These are phyloP conservation scores for Philereme transversata DNA, from an alignment of 2,888 invertebrate species.

Conservation along the genomic window DNA sequence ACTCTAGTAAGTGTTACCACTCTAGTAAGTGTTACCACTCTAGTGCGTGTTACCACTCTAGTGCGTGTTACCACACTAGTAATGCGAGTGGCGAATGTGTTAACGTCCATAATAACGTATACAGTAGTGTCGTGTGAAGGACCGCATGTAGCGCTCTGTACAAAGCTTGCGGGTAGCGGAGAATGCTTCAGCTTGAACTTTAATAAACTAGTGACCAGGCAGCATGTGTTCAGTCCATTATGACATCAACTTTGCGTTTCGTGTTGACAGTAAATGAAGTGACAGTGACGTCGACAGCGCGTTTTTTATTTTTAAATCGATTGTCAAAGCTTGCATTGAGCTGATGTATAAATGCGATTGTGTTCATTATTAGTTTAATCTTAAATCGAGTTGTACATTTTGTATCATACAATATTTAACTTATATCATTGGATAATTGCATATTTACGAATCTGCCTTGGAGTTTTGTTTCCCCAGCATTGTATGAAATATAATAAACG, in stretches of 20 bases:
- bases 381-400: conserved; percentile 65
- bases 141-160: conserved; percentile 37
- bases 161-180: conserved; percentile 57
- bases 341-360: conserved; percentile 59
- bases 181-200: conserved; percentile 51
- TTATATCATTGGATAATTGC: conserved; percentile 20
- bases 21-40: too few relatives aligned
- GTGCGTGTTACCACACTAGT: too few relatives aligned
- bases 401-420: conserved; percentile 53
- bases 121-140: conserved; percentile 6
- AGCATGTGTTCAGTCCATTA: conserved; percentile 27
- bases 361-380: conserved; percentile 73
- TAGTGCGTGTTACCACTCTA: too few relatives aligned
- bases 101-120: background rate
- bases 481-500: conserved; percentile 11
- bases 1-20: too few relatives aligned
- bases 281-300: background rate
- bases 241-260: conserved; percentile 5
- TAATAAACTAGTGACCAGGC: conserved; percentile 28
- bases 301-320: conserved; percentile 16
- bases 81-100: too few relatives aligned
- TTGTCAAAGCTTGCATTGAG: conserved; percentile 51
- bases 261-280: conserved; percentile 21
- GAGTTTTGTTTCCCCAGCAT: conserved; percentile 17
- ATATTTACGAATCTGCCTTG: conserved; percentile 28